Conservation (phyloP, 2,888 invertebrate genomes). For the Lepidocyrtinus sp. region DNA sequence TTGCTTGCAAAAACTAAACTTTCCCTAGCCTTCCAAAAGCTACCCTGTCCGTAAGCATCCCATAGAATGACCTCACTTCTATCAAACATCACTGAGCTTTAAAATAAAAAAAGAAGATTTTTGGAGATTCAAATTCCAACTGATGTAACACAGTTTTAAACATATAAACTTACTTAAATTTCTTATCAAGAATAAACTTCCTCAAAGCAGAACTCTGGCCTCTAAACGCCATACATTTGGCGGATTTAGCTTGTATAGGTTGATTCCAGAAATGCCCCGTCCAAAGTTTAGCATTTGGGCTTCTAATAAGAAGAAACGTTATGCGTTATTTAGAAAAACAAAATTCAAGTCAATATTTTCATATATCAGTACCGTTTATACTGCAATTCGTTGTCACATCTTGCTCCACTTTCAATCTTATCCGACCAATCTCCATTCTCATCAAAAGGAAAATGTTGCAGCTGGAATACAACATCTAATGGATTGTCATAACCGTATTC, state of each 20-base stretch:
- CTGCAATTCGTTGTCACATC: slow-evolving; percentile 45
- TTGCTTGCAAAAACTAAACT: slow-evolving; percentile 91
- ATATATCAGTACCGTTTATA: slow-evolving; percentile 67
- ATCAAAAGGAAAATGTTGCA: slow-evolving; percentile 89
- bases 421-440: slow-evolving; percentile 85
- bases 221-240: slow-evolving; percentile 87
- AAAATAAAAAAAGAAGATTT: slow-evolving; percentile 58
- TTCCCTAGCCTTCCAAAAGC: slow-evolving; percentile 89
- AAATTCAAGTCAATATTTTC: slow-evolving; percentile 23
- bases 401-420: slow-evolving; percentile 79
- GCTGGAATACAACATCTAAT: slow-evolving; percentile 84
- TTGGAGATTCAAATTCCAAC: not conserved
- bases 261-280: slow-evolving; percentile 80
- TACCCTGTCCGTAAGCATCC: slow-evolving; percentile 82
- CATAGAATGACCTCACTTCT: slow-evolving; percentile 91
- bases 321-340: slow-evolving; percentile 14
- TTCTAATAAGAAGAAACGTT: no score
- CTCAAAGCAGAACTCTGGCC: slow-evolving; percentile 80
- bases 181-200: slow-evolving; percentile 76
- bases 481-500: slow-evolving; percentile 74
- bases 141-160: slow-evolving; percentile 5
- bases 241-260: slow-evolving; percentile 79
- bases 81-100: slow-evolving; percentile 79
- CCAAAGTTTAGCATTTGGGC: slow-evolving; percentile 65
- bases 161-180: slow-evolving; percentile 73